These are phyloP conservation scores for Stegodyphus mimosarum DNA, from an alignment of 1,140 invertebrate genomes.

Conservation along the genomic window DNA sequence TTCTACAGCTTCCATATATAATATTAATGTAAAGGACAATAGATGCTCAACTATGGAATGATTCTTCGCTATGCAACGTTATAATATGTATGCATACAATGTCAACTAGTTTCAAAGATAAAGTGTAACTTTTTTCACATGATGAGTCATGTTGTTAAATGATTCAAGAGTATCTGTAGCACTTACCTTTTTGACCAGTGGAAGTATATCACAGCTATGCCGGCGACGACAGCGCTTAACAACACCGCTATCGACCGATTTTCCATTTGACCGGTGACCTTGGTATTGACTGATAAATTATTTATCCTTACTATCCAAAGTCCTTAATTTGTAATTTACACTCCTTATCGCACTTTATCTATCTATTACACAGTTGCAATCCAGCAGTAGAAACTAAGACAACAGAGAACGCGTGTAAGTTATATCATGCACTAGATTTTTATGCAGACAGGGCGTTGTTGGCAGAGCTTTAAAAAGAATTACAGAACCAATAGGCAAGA, in stretches of 20 bases:
- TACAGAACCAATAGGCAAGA: not conserved
- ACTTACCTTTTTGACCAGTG: slow-evolving; percentile 45
- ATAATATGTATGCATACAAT: too few relatives aligned
- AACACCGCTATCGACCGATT: slow-evolving; percentile 44
- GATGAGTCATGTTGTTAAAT: too few relatives aligned
- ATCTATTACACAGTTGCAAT: not conserved
- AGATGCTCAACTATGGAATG: too few relatives aligned
- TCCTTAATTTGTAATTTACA: not conserved
- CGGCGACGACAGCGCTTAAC: slow-evolving; percentile 33
- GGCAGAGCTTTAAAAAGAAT: not conserved
- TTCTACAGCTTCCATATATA: too few relatives aligned
- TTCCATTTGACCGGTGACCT: slow-evolving; percentile 23
- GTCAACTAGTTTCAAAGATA: too few relatives aligned
- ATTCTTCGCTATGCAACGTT: too few relatives aligned
- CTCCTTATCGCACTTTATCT: not conserved
- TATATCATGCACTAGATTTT: not conserved
- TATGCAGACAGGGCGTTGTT: not conserved
- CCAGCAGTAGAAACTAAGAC: not conserved
- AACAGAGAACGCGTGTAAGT: not conserved
- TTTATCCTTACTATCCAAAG: slow-evolving; percentile 1
- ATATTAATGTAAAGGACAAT: too few relatives aligned
- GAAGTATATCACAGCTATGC: slow-evolving; percentile 36
- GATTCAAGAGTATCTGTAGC: not conserved
- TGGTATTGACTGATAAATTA: slow-evolving; percentile 5
- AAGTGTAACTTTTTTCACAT: too few relatives aligned